Evolutionary conservation across 92 coral and sea anemone species (phyloP), one percentile per base, ranked within the genome.

Genomic region (Zoanthus sociatus): DNA sequence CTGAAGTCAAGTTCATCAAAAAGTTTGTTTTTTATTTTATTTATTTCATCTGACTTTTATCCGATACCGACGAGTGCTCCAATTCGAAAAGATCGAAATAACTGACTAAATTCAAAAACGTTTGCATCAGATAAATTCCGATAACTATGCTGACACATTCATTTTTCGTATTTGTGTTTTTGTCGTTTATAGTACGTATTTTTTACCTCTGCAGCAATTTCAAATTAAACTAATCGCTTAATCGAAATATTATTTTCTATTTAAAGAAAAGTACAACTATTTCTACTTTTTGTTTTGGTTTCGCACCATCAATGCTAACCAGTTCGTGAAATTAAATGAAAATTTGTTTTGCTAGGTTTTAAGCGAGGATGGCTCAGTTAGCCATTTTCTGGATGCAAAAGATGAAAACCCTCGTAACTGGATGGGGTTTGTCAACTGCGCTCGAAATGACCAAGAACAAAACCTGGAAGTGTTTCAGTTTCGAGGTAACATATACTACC

Each of bases 381-480:
- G 99, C 76, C 99, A 97, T 76, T 97, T 97, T 87, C 92, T 97
- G 45, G 99, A 97, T 78, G 99, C 98, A 4, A 97, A 97, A 87
- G 98, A 92, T 81, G 99, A 97, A 91, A 97, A 89, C 76, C 99
- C 99, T 13, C 94, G 99, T 18, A 97, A 97, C 71, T 97, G 99
- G 99, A 97, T 97, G 99, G 98, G 98, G 3, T 97, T 97, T 83
- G 99, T 97, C 11, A 97, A 97, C 96, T 97, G 99, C 87, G 99
- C 99, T 1, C 94, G 99, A 63, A 97, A 97, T 83, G 99, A 97
- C 79, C 99, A 97, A 70, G 99, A 97, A 78, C 99, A 97, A 88
- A 97, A 97, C 88, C 78, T 97, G 15, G 99, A 97, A 54, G 94
- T 97, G 0, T 97, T 97, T 73, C 99, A 97, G 82, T 97, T 87